Percentiles rank a stretch among this genome's conserved stretches.
phyloP scores from a whole-genome alignment of 2,113 vertebrate species.

The Toxotes chatareus region DNA sequence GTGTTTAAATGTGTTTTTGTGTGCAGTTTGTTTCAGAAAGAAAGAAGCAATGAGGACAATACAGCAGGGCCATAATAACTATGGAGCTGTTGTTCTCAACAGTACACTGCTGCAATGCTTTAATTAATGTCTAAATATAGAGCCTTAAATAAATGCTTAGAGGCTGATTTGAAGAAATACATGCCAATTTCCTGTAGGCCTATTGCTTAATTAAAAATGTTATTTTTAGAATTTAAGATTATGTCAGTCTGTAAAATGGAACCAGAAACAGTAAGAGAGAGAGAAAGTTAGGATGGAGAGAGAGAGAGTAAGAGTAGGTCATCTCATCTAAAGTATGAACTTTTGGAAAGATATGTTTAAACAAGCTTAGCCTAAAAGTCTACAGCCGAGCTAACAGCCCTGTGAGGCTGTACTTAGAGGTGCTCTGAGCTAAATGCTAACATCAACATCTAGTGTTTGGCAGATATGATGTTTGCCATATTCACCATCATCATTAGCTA shows the following conservation, averaged over 20 bases:
- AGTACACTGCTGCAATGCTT: constrained; percentile 53
- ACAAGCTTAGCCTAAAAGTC: too few relatives aligned
- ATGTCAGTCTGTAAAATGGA: constrained; percentile 45
- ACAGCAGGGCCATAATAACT: constrained; percentile 53
- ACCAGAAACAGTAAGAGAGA: not conserved
- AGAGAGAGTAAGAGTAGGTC: not conserved
- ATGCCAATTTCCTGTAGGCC: constrained; percentile 60
- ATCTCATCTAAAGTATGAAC: not conserved
- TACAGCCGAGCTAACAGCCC: not conserved
- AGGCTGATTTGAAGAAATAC: constrained; percentile 63
- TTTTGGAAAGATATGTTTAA: not conserved
- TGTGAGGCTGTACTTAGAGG: too few relatives aligned
- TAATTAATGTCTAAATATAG: constrained; percentile 80
- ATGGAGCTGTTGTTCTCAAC: constrained; percentile 61
- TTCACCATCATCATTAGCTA: not conserved
- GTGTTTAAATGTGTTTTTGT: constrained; percentile 44
- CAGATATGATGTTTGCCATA: not conserved
- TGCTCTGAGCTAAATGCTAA: too few relatives aligned
- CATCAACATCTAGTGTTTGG: too few relatives aligned
- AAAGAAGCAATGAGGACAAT: constrained; percentile 49
- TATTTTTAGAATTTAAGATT: constrained; percentile 59
- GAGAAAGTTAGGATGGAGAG: not conserved
- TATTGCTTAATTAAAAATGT: constrained; percentile 71
- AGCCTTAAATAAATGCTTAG: constrained; percentile 65
- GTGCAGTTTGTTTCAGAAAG: constrained; percentile 37